Evolutionary conservation across 2,113 vertebrate species (phyloP), one percentile per base, ranked within the genome.

Genomic region (Myotis yumanensis): DNA sequence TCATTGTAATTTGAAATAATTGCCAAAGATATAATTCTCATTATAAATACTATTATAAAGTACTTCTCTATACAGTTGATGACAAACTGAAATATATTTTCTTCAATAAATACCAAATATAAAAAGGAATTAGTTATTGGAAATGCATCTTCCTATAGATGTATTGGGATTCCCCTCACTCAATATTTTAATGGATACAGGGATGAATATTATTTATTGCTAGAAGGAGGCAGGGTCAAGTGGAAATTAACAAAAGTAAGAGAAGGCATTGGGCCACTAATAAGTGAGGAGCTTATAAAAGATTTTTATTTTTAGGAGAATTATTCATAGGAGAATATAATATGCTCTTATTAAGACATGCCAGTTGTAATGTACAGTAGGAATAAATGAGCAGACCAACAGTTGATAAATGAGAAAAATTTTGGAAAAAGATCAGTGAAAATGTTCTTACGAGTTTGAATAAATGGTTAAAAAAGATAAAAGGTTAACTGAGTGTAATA

Each of bases 101-200:
- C 43, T 87, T 88, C 66, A 89, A 85, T 88, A 73, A 81, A 71
- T 62, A 84, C 71, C 16, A 89, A 76, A 57, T 68, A 51, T 15
- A 62, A 89, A 89, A 64, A 86, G 3, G 37, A 80, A 79, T 25
- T 22, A 14, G 15, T 87, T 87, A 66, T 14, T 72, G n/a, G 48
- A 66, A 62, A 59, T 68, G 4, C 3, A n/a, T 64, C 23, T 43
- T 15, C 64, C 86, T 20, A 68, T 32, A 87, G 57, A 52, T 30
- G 0, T 22, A 32, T 37, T 9, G 11, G 11, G 40, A 66, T 69
- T 82, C 17, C 15, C 3, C 11, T 69, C 10, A 18, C 7, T n/a
- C 28, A 69, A 10, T 52, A 84, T 48, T 86, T 86, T 57, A 85
- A 52, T 97, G 46, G 12, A 79, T n/a, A 4, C 0, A 22, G 22